Conservation (phyloP, 2,797 vertebrate genomes). For the Calcarius lapponicus region DNA sequence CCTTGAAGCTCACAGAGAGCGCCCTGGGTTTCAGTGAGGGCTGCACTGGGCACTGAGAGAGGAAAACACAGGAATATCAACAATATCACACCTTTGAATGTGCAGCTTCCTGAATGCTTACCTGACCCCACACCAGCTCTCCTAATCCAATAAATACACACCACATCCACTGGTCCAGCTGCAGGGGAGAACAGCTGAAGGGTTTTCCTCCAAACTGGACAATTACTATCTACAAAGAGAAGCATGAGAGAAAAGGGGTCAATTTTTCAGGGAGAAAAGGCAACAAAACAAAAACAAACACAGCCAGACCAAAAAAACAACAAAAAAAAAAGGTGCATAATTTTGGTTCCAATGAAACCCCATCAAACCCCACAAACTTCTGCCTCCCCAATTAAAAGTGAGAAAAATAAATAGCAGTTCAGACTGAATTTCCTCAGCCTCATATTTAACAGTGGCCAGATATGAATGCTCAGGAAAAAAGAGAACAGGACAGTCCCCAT, state of each 20-base stretch:
- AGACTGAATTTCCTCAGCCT: background rate
- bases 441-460: background rate
- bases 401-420: background rate
- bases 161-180: constrained; percentile 99
- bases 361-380: background rate
- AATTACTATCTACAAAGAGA: constrained; percentile 87
- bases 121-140: constrained; percentile 99
- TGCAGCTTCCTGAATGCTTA: constrained; percentile 69
- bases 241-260: background rate
- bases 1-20: background rate
- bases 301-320: background rate
- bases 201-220: constrained; percentile 98
- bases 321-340: background rate
- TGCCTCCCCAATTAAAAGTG: background rate
- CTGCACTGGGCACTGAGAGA: background rate
- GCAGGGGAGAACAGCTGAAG: constrained; percentile 94
- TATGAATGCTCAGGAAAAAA: background rate
- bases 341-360: background rate
- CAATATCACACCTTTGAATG: background rate
- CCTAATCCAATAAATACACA: constrained; percentile 97
- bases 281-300: background rate
- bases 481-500: background rate
- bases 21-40: background rate
- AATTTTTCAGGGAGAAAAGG: background rate
- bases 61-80: background rate